Evolutionary conservation across 2,113 vertebrate species (phyloP), one percentile per base, ranked within the genome.

Genomic region (Sinocyclocheilus anophthalmus): DNA sequence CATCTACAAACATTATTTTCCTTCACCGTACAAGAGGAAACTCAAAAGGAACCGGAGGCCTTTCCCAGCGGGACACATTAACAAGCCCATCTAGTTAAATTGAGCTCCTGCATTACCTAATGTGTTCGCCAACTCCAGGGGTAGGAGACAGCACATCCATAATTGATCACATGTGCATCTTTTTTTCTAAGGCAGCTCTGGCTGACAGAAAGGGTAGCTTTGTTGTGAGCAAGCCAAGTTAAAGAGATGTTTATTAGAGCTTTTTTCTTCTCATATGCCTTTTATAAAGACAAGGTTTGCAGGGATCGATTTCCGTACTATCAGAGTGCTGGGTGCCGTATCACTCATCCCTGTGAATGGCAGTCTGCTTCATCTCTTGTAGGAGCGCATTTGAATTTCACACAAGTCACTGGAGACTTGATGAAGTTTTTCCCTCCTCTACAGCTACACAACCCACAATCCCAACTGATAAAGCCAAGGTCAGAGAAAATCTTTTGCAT

Each of bases 11-110:
- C 86, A 92, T 89, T 81, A 86, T 84, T 88, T 88, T 81, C 85
- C 59, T 70, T 88, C 78, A 24, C 67, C 42, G 81, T 86, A 90
- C 85, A 83, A 84, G 85, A 86, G 88, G 90, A 92, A 89, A 86
- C 88, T 86, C 80, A 88, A 89, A 61, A 91, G 89, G 87, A 92
- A 83, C 84, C 61, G 79, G 73, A 89, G 53, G 87, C 90, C 90
- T 92, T 92, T 94, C 95, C 94, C 95, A 94, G 90, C 87, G 94
- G 94, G 94, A 94, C 88, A 93, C 94, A 95, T 95, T 95, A 95
- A 95, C 94, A 95, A 95, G 93, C 93, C 94, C 94, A 95, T 95
- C 94, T 93, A 95, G 95, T 95, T 95, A 95, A 95, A 95, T 94
- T 93, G 93, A 94, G 94, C 93, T 94, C 92, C 93, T 93, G 93